Evolutionary conservation across 2,888 invertebrate species (phyloP), one percentile per base, ranked within the genome.

Genomic region (Apodemia mormo): DNA sequence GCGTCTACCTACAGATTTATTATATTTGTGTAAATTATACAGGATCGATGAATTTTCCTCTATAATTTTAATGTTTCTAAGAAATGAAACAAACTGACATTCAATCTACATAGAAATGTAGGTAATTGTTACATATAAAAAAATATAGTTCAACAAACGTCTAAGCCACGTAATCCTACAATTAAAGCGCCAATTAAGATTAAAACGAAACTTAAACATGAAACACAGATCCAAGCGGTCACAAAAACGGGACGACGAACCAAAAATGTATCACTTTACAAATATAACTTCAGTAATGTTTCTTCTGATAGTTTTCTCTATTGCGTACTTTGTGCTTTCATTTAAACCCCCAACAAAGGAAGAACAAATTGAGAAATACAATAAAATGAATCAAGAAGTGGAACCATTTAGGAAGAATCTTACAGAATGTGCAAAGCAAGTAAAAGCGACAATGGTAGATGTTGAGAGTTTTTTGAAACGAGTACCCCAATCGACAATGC

Each of bases 351-450:
- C 87, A 2, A 78, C 86, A 0, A 93, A 92, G 76, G 85, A 91
- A 52, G 87, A 92, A 30, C 93, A 93, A 3, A 79, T 90, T 0
- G 76, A 84, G 3, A 79, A 76, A 49, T 82, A 82, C 29, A 80
- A 86, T 14, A 88, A 87, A 75, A 81, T 92, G 80, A 82, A 80
- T 52, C 79, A 84, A 1, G 82, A 86, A 65, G 86, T 90, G 0
- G 92, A 92, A 73, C 93, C 93, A 0, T 92, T 92, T 37, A 79
- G 92, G n/a, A 85, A 78, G 66, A 92, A 92, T 72, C 67, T 92
- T 9, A 83, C 89, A 0, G 90, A 92, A 73, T 92, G 92, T 77
- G 90, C 91, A 30, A 81, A 84, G 0, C 89, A 92, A 80, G 90
- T 90, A 0, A 88, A 85, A 76, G 92, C 93, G 0, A 82, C 86